Base-by-base conservation (phyloP, 2,888 invertebrate genomes). In the Hypolimnas misippus region DNA sequence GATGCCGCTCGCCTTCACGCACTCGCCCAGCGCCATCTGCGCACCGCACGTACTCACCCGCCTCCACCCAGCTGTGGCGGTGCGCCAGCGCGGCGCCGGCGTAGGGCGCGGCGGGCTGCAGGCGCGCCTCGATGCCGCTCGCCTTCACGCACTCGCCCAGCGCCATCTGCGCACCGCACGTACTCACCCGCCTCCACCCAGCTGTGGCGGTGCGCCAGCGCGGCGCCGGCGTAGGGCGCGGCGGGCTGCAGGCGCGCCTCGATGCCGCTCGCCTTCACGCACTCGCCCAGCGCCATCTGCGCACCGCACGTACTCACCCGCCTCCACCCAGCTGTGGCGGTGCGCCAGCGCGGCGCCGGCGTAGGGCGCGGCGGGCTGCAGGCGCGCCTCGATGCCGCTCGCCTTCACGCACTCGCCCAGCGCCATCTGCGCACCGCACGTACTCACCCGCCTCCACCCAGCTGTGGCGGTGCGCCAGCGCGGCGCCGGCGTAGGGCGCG, bases 1-100 rank as follows among this genome's bases (percentile, higher is more conserved):
- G 68, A 96, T 86, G 3, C 98, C 98, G 66, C 95, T 94, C 57
- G 93, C 94, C 81, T 95, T 95, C 49, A 98, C 82, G 70, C 95
- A 94, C 72, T 97, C 97, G 25, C 95, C 95, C 38, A 98, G 89
- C 51, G 95, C 94, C 82, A 96, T 94, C 92, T 94, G 72, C n/a
- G n/a, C n/a, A n/a, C n/a, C n/a, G n/a, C n/a, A 25, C 14, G 10
- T 3, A 63, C 68, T 44, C 2, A 80, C 89, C 89, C 0, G 88
- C 93, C 71, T 97, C 96, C 5, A 96, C 95, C 96, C 96, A 97
- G 72, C 96, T 96, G 86, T 96, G 96, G 0, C 96, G 78, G 73
- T 94, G 95, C 5, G 89, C 86, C 29, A 81, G 73, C 94, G 94
- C 54, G 93, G 92, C 4, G 93, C 92, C 1, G 92, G 66, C 94